Evolutionary conservation across 2,113 vertebrate species (phyloP), one percentile per base, ranked within the genome.

Genomic region (Erinaceus europaeus): DNA sequence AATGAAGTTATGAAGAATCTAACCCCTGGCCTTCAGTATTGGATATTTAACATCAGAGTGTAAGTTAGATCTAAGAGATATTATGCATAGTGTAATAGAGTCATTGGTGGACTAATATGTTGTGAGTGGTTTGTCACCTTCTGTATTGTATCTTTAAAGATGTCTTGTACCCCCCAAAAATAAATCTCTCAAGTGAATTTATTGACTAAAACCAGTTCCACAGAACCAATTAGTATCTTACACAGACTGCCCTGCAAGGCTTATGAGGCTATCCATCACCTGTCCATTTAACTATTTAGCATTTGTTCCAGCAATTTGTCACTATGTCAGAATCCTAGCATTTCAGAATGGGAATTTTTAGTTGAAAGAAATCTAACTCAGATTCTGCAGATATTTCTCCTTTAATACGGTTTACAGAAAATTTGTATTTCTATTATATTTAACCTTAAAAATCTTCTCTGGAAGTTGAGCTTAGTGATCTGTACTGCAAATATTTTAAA

Each of bases 251-350:
- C 97, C 96, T 97, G 96, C 93, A 95, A 96, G 96, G 96, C 96
- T 97, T 97, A 97, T 97, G 97, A 97, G 97, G 94, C 97, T 88
- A 98, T 98, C 97, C 96, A 97, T 98, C 97, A 97, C 96, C 94
- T 97, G 97, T 97, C 97, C 97, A 97, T 97, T 97, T 97, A 97
- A 97, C 97, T 97, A 97, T 96, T 98, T 98, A 98, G 97, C 97
- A 98, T 98, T 97, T 97, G 95, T 97, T 96, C 96, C 94, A 96
- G 97, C 95, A 96, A 98, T 98, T 98, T 97, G 97, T 98, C 98
- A 98, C 96, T 88, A 84, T 97, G 97, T 97, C 97, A 98, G 96
- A 96, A 97, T 1, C 9, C 93, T 79, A 97, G 92, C 96, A 96
- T 97, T 97, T 97, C 92, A 96, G 91, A 96, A 97, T 67, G 94